Base-by-base conservation (phyloP, 2,113 vertebrate genomes). In the Podiceps cristatus region DNA sequence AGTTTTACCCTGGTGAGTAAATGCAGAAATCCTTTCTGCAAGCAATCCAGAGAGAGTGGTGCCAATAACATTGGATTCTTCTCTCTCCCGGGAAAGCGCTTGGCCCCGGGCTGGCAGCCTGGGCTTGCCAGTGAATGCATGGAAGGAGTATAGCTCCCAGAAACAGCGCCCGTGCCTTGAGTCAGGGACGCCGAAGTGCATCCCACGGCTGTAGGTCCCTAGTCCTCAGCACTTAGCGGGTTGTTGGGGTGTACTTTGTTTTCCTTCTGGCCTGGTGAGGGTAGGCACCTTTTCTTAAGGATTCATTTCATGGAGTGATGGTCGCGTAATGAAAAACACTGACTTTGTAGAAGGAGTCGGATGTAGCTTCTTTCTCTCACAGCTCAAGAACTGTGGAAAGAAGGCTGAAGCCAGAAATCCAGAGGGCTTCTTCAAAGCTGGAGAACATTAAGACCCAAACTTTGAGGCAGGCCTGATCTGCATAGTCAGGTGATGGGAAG, bases 51-150 rank as follows among this genome's bases (percentile, higher is more conserved):
- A 44, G 27, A n/a, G 28, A 71, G 29, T 13, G 8, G 37, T 69
- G 53, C 44, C 28, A 74, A 0, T 15, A 68, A 2, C 15, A 15
- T 7, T 0, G 0, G 28, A 18, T 68, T 56, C 17, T 42, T 35
- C 27, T 67, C 9, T 20, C 29, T 31, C n/a, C 66, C 10, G 52
- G 59, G 58, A 69, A 59, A 23, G 15, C 7, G 37, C 22, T 3
- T 47, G 83, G 22, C 56, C 27, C 53, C 24, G 55, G 56, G 69
- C 35, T 52, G 7, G 25, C 42, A 66, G 45, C 40, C 22, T 15
- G 62, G 49, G 44, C 47, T 94, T 59, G 28, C 44, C 19, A 25
- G 15, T 27, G 33, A 29, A 27, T 10, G 23, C 49, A 7, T 25
- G 20, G 29, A 31, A 14, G 20, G 40, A 28, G 20, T 8, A 1